Base-by-base conservation (phyloP, 2,888 invertebrate genomes). In the Volucella bombylans region DNA sequence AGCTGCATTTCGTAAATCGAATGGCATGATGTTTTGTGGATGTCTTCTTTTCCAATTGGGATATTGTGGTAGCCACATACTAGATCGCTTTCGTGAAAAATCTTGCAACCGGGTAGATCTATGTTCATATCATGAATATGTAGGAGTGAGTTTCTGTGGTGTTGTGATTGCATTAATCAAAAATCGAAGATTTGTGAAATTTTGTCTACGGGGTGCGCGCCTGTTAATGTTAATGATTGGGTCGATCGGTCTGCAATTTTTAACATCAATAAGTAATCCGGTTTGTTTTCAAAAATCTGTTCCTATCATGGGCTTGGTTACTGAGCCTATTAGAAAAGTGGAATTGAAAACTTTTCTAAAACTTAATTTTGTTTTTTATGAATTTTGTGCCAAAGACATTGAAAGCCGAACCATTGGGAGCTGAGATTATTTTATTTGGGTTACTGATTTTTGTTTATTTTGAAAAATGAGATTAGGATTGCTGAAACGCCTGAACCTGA, bases 61-160 rank as follows among this genome's bases (percentile, higher is more conserved):
- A 92, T 90, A 45, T 90, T 89, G 71, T 90, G 87, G 68, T 59
- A 79, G 2, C 69, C 62, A 6, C 69, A 31, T 4, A 69, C 8
- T 6, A 78, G 8, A 45, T 79, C 59, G 6, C 71, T 47, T 62
- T 73, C 68, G 1, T 1, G 1, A 18, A 18, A 18, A 1, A 18
- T 18, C 18, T 18, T 18, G 18, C 43, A 72, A 1, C 39, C 41
- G 12, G 65, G 59, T 1, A 67, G 31, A 11, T 43, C 49, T 14
- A 11, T 15, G n/a, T n/a, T 38, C n/a, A 54, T 69, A 15, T 69
- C 59, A 8, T 76, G 76, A 43, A 76, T 61, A 38, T 67, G 61
- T 4, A 50, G 67, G 2, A 68, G 38, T 8, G 76, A 68, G 49
- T 67, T 59, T 39, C 67, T 15, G 50, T 76, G 67, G 0, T 1